phyloP scores from a whole-genome alignment of 1,140 invertebrate species.

The Papilio helenus region DNA sequence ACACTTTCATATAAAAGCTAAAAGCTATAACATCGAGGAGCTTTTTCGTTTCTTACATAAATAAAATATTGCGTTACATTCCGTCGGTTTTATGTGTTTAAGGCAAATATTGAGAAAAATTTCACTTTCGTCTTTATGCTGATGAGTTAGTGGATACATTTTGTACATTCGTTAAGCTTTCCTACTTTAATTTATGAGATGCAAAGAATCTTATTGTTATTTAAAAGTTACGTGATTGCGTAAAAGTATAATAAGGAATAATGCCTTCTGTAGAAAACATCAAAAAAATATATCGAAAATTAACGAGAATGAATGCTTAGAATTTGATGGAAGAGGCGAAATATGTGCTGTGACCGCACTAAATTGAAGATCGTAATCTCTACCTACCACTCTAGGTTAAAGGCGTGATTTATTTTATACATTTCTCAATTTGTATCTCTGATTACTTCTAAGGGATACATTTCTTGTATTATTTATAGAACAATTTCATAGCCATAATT shows the following conservation, averaged over 20 bases:
- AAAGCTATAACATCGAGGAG: background rate
- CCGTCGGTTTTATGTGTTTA: constrained; percentile 22
- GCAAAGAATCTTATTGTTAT: constrained; percentile 42
- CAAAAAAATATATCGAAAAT: background rate
- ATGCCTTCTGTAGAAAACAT: background rate
- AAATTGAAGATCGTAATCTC: background rate
- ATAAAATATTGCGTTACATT: constrained; percentile 27
- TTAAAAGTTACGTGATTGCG: background rate
- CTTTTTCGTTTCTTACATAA: constrained; percentile 5
- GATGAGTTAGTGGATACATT: constrained; percentile 41
- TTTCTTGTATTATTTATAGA: too few species aligned
- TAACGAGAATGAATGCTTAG: too few species aligned
- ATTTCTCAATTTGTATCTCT: background rate
- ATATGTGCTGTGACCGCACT: background rate
- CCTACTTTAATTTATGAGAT: constrained; percentile 41
- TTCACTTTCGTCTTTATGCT: constrained; percentile 51
- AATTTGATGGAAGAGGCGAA: background rate
- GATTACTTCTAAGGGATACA: background rate
- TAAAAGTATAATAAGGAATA: background rate
- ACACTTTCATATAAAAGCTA: background rate
- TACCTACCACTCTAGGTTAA: background rate
- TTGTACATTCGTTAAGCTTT: constrained; percentile 66
- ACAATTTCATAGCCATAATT: too few species aligned
- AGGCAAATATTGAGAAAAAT: constrained; percentile 56
- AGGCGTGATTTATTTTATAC: background rate